Evolutionary conservation across 2,888 invertebrate genomes (phyloP), one percentile per base, ranked within the genome.

Genomic region (Cyaniris semiargus): DNA sequence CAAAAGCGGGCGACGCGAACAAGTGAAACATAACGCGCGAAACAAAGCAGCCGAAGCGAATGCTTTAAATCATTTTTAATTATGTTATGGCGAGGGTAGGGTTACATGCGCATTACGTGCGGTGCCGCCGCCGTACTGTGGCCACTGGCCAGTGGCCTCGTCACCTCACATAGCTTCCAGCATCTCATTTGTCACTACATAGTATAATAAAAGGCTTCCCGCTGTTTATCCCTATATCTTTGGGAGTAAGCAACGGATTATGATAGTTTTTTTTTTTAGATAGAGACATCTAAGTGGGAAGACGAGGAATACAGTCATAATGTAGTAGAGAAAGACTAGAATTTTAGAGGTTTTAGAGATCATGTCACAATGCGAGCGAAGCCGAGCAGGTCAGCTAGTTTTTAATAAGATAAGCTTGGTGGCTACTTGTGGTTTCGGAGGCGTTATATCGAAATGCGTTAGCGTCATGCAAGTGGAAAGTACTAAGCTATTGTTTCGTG

Each of bases 61-160:
- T 92, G 93, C 92, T 88, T 92, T 94, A 94, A 94, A 94, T 94
- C 94, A 94, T 93, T 94, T 94, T 94, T 94, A 94, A 94, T 94
- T 94, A 94, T 94, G 94, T 94, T 94, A 94, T 94, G 94, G 94
- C 92, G 92, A 87, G 89, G 87, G 85, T 91, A 86, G 86, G 88
- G 89, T 90, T 91, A 89, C 91, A 83, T 79, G 80, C 18, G 38
- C 48, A 27, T 48, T 48, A 48, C 74, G 48, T 74, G 74, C 74
- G 8, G 10, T 27, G 4, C 60, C 3, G 23, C 23, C 66, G 66
- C 66, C 27, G 27, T 13, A 15, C 23, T 66, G 13, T 15, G 23
- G 21, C 60, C 27, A 5, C 15, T 66, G 66, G 27, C 60, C 27
- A 5, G 27, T 66, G 66, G 27, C 66, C 66, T 31, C 31, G 66